Percentiles rank a stretch among this genome's conserved stretches.
Conservation (phyloP, 2,888 invertebrate species). For the Phalera bucephala region DNA sequence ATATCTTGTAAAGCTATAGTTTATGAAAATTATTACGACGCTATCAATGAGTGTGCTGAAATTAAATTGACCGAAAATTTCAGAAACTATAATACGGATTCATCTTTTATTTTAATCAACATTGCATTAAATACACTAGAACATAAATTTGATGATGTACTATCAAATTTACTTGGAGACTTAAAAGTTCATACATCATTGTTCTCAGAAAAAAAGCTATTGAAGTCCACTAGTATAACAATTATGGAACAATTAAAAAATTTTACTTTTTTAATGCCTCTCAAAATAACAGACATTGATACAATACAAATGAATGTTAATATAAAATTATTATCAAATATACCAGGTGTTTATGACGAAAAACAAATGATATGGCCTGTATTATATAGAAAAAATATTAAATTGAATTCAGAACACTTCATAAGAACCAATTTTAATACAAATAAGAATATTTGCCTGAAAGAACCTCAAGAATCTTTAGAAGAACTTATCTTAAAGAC, state of each 20-base stretch:
- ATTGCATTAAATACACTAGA: constrained; percentile 35
- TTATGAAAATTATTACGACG: constrained; percentile 58
- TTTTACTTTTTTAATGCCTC: constrained; percentile 47
- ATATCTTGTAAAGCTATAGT: constrained; percentile 42
- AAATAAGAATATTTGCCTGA: constrained; percentile 26
- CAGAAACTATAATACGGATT: constrained; percentile 48
- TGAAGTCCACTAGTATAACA: constrained; percentile 55
- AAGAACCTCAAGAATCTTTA: constrained; percentile 32
- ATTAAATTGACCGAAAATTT: constrained; percentile 49
- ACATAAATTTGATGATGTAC: constrained; percentile 38
- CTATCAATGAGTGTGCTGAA: constrained; percentile 36
- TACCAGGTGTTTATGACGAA: constrained; percentile 53
- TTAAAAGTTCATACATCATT: constrained; percentile 56
- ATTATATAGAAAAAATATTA: constrained; percentile 46
- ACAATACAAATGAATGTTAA: constrained; percentile 40
- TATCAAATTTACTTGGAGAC: constrained; percentile 22
- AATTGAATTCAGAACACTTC: constrained; percentile 57
- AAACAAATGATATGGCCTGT: constrained; percentile 52
- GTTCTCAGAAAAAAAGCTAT: constrained; percentile 30
- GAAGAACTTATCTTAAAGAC: constrained; percentile 41
- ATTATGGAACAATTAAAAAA: constrained; percentile 45
- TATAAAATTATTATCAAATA: constrained; percentile 50
- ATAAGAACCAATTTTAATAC: constrained; percentile 37
- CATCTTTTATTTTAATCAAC: constrained; percentile 48
- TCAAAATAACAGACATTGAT: constrained; percentile 25